Evolutionary conservation across 2,888 invertebrate genomes (phyloP), one percentile per base, ranked within the genome.

Genomic region (Drosophila bunnanda): DNA sequence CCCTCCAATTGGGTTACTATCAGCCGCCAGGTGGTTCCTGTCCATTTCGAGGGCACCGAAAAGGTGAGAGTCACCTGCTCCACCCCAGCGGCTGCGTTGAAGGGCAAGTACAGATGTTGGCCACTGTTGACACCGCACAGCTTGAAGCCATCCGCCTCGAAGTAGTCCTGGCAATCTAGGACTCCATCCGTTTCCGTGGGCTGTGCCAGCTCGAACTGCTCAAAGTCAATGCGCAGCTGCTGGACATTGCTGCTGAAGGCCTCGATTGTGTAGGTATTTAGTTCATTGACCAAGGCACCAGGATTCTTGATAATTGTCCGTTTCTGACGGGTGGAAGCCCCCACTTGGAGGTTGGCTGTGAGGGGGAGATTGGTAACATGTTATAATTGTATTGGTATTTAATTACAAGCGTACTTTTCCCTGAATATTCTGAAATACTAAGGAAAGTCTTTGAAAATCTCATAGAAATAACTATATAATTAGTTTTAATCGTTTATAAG

Each of bases 1-100:
- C 94, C 95, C 88, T 95, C 95, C 28, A 95, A 80, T 83, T 95
- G 95, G 0, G 94, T 94, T 43, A 95, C 93, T 76, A 94, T 93
- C 75, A 95, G 93, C 82, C 94, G 93, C 95, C 95, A 94, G 0
- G 58, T 77, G 7, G 87, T 70, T 4, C 75, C 64, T 0, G 80
- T 4, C 80, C 65, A 93, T 90, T 13, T 93, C 80, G 9, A 93
- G 83, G 80, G 93, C 91, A 93, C 93, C 92, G 9, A 92, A 91
- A 12, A 94, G 90, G 12, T 93, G 92, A 92, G 93, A 92, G 66
- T 93, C 6, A 90, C 72, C 58, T 90, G 90, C 44, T 89, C 84
- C 2, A 82, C 85, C 15, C 91, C 91, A 0, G 79, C 77, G 4
- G 87, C 88, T 2, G 88, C 90, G 67, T 90, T 89, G 69, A 91